phyloP scores from a whole-genome alignment of 92 coral and sea anemone genomes.

The Siderastrea radians region DNA sequence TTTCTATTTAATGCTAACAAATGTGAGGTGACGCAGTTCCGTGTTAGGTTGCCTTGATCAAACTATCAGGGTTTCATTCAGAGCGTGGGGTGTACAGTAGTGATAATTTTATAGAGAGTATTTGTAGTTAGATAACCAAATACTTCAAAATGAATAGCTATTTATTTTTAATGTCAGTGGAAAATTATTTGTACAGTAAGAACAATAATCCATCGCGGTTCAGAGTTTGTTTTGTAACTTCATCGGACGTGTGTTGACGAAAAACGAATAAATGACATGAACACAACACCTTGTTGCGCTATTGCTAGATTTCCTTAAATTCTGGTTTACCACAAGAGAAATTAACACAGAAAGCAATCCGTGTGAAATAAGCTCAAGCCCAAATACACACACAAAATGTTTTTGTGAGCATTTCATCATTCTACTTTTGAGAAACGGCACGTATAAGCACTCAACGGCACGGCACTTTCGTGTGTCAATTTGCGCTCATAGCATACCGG shows the following conservation, averaged over 20 bases:
- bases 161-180: slow-evolving; percentile 9
- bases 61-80: no score
- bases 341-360: no score
- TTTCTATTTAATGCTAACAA: neutral
- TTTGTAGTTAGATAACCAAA: neutral
- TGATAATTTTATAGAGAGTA: neutral
- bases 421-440: no score
- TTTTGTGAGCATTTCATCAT: no score
- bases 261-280: neutral
- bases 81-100: neutral
- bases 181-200: neutral
- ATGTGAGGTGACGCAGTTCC: neutral
- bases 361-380: no score
- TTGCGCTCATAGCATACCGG: no score
- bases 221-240: neutral
- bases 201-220: neutral
- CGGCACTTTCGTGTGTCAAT: no score
- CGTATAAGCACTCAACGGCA: no score
- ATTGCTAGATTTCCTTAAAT: no score
- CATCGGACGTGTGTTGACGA: slow-evolving; percentile 3
- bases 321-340: no score
- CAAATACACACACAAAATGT: no score
- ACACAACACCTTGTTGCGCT: neutral
- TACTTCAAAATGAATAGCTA: neutral
- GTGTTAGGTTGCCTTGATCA: no score